Percentiles rank a stretch among this genome's conserved stretches.
Evolutionary conservation across 2,113 vertebrate species (phyloP).

Genomic region (Melanostigma gelatinosum): DNA sequence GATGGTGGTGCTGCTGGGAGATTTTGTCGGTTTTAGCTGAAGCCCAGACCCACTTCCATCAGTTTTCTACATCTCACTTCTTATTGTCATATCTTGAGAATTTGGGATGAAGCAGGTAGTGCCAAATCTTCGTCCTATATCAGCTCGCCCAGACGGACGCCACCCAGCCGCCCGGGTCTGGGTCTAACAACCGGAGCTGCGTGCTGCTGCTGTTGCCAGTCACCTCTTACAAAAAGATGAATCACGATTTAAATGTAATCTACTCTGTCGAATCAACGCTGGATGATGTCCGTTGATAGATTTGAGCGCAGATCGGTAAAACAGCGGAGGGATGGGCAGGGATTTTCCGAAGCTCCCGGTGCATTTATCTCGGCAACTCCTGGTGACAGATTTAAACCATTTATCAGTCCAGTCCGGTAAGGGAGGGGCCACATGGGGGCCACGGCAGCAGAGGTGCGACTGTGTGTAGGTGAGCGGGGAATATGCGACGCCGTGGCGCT

Average conservation of each 20-base stretch:
- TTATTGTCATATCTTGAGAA: constrained; percentile 58
- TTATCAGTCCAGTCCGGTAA: constrained; percentile 50
- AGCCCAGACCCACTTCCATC: constrained; percentile 50
- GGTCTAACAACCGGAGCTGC: constrained; percentile 53
- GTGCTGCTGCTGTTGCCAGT: constrained; percentile 9
- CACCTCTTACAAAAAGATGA: constrained; percentile 22
- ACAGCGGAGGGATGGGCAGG: constrained; percentile 34
- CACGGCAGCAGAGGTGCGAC: constrained; percentile 43
- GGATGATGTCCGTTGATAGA: constrained; percentile 9
- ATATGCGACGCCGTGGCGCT: constrained; percentile 32
- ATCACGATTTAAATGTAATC: constrained; percentile 42
- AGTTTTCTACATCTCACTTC: constrained; percentile 56
- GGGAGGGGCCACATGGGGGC: constrained; percentile 63
- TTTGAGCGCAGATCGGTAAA: constrained; percentile 49
- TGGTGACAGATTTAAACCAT: constrained; percentile 63
- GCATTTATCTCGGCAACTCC: constrained; percentile 51
- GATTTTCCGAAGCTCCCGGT: constrained; percentile 59
- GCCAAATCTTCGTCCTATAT: constrained; percentile 56
- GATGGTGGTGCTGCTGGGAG: background rate
- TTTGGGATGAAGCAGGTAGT: constrained; percentile 50
- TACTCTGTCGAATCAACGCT: constrained; percentile 39
- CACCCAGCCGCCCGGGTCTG: constrained; percentile 78
- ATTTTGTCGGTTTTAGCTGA: constrained; percentile 43
- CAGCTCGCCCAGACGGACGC: constrained; percentile 70
- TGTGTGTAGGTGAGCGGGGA: constrained; percentile 45